Evolutionary conservation across 2,888 invertebrate species (phyloP), one percentile per base, ranked within the genome.

Genomic region (Drosophila mimetica): DNA sequence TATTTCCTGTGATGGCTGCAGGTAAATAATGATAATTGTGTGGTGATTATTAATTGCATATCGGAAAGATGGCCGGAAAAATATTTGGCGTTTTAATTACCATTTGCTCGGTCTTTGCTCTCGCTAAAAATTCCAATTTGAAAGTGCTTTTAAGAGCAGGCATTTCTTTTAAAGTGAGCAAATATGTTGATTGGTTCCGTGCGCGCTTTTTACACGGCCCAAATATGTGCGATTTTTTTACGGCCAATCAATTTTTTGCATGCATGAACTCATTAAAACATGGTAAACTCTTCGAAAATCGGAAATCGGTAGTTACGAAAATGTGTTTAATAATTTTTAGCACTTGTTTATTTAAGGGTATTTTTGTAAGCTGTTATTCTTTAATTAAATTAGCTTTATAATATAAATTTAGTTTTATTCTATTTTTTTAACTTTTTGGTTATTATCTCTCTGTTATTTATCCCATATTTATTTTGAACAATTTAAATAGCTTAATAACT

Each of bases 1-100:
- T 60, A 81, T 71, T 50, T 51, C 22, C 46, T 60, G 25, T 30
- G 22, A 39, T 22, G 13, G 28, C 9, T 18, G 7, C 20, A 14
- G 36, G 51, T 51, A 63, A 32, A 41, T 59, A 30, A 30, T 71
- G 30, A 42, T 39, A 52, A 52, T 41, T 18, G 34, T 44, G 25
- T 30, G 32, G 22, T 70, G 70, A 55, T 42, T 69, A 66, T 66
- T 50, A 46, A 60, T 61, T 30, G 14, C 55, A 25, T 18, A 36
- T n/a, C 46, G 16, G 6, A 6, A 28, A 16, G 46, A 46, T 3
- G 28, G 6, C 11, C 11, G 3, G 28, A 46, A 22, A 36, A 16
- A 50, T 9, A 53, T 57, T 53, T 16, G 11, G n/a, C 11, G n/a
- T 57, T 57, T 57, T 53, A 57, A 37, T 57, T 37, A 57, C 9